phyloP scores from a whole-genome alignment of 1,140 invertebrate genomes.

The Camponotus vicinus region DNA sequence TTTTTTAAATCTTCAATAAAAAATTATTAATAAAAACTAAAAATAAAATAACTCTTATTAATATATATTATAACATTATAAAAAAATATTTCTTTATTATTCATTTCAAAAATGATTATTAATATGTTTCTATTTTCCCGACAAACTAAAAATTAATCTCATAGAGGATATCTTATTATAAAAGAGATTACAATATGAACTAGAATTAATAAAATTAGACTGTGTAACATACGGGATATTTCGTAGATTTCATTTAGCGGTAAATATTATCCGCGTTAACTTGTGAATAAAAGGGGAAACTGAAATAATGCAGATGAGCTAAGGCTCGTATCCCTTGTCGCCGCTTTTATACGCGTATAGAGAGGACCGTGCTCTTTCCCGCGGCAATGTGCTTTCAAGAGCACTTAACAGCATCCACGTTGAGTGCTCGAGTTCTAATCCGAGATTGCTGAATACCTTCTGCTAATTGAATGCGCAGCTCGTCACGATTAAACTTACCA shows the following conservation, averaged over 20 bases:
- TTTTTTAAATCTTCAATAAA: neutral
- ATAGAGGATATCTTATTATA: neutral
- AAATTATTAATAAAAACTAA: neutral
- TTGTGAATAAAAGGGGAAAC: conserved; percentile 43
- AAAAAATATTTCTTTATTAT: neutral
- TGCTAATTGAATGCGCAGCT: conserved; percentile 70
- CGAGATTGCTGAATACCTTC: conserved; percentile 71
- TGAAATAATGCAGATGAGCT: conserved; percentile 46
- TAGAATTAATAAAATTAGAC: conserved; percentile 9
- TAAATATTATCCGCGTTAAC: conserved; percentile 46
- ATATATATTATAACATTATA: neutral
- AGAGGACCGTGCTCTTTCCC: conserved; percentile 55
- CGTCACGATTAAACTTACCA: conserved; percentile 67
- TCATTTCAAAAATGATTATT: conserved; percentile 12
- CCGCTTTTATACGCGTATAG: conserved; percentile 52
- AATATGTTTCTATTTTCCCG: neutral
- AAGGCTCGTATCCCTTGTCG: conserved; percentile 32
- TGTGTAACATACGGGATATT: conserved; percentile 20
- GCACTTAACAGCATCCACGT: conserved; percentile 62
- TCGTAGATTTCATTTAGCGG: conserved; percentile 42
- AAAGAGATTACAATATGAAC: neutral
- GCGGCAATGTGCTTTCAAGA: conserved; percentile 63
- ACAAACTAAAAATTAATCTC: conserved; percentile 11
- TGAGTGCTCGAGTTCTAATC: conserved; percentile 69
- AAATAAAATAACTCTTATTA: neutral